Evolutionary conservation across 2,888 invertebrate species (phyloP), one percentile per base, ranked within the genome.

Genomic region (Eledona agricola): DNA sequence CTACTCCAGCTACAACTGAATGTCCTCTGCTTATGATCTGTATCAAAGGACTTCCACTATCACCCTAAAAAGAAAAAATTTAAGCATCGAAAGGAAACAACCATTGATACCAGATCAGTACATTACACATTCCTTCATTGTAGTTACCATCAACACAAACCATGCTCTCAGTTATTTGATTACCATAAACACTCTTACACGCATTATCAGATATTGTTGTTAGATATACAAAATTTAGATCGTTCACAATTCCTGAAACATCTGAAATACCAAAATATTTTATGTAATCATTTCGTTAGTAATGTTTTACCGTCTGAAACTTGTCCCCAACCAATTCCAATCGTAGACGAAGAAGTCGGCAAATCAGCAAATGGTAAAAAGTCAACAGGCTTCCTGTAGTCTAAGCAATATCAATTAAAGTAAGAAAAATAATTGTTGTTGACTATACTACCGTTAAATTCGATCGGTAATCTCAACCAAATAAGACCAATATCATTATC

Each of bases 31-130:
- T 12, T 4, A 31, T 6, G 12, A 12, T 31, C 7, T 31, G 31
- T 4, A 34, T 19, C 4, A 34, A 3, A 1, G 34, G 34, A 13
- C 34, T 15, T n/a, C 34, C 34, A 6, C n/a, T 34, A 17, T 34
- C 34, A 10, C 34, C 34, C 34, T 34, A 34, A 3, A 15, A 19
- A 19, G n/a, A 19, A 19, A 19, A 19, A 19, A 19, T 5, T 19
- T 19, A 19, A 5, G 20, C 4, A 5, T 19, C 5, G 20, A 19
- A 5, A 19, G 20, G 20, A 19, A 19, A 5, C 20, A 5, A 19
- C 4, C 20, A 19, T 19, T 19, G 20, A 4, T 5, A 5, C 5
- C 20, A 19, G n/a, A 5, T 19, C 4, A n/a, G n/a, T n/a, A n/a
- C n/a, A n/a, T n/a, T n/a, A n/a, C n/a, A n/a, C n/a, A n/a, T n/a